Evolutionary conservation across 1,140 invertebrate species (phyloP).

Genomic region (Carposina sasakii): DNA sequence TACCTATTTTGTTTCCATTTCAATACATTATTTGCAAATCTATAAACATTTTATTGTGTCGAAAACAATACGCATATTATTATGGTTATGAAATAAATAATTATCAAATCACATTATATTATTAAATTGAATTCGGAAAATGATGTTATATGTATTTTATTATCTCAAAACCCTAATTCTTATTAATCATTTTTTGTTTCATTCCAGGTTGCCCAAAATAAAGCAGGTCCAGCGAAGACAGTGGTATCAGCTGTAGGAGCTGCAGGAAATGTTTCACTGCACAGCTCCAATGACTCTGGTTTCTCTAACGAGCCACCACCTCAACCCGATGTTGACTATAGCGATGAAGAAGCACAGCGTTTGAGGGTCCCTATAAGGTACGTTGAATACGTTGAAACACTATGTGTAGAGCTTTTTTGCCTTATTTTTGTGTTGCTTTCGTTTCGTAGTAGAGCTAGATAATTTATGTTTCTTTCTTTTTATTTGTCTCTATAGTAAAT

Average conservation of each 20-base stretch:
- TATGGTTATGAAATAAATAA: too few relatives aligned
- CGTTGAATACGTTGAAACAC: constrained; percentile 6
- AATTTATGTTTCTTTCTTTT: constrained; percentile 40
- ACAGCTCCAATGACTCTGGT: constrained; percentile 93
- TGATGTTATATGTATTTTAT: too few relatives aligned
- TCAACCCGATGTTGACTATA: constrained; percentile 91
- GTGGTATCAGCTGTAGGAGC: constrained; percentile 67
- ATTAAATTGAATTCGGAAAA: too few relatives aligned
- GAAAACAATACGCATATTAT: too few relatives aligned
- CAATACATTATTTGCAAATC: too few relatives aligned
- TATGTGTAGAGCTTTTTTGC: constrained; percentile 29
- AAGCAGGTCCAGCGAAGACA: constrained; percentile 64
- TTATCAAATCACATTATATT: too few relatives aligned
- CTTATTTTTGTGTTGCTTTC: constrained; percentile 31
- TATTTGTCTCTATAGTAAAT: constrained; percentile 66
- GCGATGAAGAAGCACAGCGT: constrained; percentile 85
- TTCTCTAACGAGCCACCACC: constrained; percentile 92
- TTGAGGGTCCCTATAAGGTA: constrained; percentile 82
- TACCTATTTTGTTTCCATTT: too few relatives aligned
- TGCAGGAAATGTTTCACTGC: constrained; percentile 83
- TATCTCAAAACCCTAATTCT: too few relatives aligned
- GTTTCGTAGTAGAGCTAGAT: constrained; percentile 26
- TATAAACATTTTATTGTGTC: too few relatives aligned
- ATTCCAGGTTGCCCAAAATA: constrained; percentile 60
- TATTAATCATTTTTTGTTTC: constrained; percentile 8